Evolutionary conservation across 2,113 vertebrate species (phyloP), one percentile per base, ranked within the genome.

Genomic region (Otocyon megalotis): DNA sequence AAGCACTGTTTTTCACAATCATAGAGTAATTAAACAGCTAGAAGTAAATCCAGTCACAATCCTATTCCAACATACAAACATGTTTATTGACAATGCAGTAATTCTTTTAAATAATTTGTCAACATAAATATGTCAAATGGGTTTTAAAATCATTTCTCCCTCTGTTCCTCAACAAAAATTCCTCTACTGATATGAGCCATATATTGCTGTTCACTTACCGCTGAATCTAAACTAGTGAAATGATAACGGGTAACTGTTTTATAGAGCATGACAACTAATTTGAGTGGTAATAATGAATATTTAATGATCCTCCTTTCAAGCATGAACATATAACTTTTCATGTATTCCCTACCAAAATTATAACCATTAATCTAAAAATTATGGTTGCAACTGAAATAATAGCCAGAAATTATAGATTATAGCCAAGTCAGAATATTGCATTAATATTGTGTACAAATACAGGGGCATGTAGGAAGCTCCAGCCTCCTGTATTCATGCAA

Each of bases 281-380:
- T 98, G 96, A 97, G 95, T 83, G 95, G 95, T 96, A 98, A 94
- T 98, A 97, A 97, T 95, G 81, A 97, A 95, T 98, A 97, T 86
- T 96, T 98, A 98, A 98, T 98, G 97, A 96, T 72, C 92, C 71
- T 97, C 86, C 94, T 97, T 97, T 97, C 94, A 97, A 97, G 96
- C 94, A 97, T 32, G 92, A 97, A 87, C 63, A 87, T 10, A 65
- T 69, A 98, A 98, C 28, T 97, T 98, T 96, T 98, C 54, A 54
- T 83, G 53, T 96, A 88, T 98, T 91, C 96, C 84, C 97, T 97
- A 95, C 63, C 93, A 97, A 98, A 98, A 96, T 94, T 72, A 74
- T 84, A 72, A 96, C 69, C 94, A 98, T 98, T 98, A 96, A 97
- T 95, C 96, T 98, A 97, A 98, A 98, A 97, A 83, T 93, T 84